These are phyloP conservation scores for Danio kyathit DNA, from an alignment of 2,797 vertebrate genomes.

Conservation along the genomic window DNA sequence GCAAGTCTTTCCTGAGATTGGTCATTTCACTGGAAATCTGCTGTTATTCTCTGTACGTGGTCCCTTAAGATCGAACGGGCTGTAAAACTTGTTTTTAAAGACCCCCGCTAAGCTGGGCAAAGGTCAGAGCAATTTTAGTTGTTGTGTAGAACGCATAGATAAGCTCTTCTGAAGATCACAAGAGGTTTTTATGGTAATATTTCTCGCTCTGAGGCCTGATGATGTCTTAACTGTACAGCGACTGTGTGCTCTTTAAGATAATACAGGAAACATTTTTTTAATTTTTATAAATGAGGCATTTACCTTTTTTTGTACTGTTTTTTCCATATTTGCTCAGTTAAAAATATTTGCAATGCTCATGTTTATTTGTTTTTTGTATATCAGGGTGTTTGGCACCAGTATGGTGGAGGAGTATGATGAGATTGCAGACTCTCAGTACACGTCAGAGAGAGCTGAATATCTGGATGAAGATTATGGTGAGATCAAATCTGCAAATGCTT, in stretches of 20 bases:
- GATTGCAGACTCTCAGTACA: slow-evolving; percentile 96
- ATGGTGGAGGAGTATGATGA: slow-evolving; percentile 99
- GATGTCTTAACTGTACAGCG: neutral
- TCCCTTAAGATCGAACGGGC: neutral
- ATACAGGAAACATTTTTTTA: neutral
- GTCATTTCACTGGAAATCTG: neutral
- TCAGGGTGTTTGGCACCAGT: slow-evolving; percentile 97
- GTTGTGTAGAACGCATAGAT: neutral
- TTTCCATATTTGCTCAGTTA: neutral
- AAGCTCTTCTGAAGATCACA: neutral
- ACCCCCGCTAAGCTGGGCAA: neutral
- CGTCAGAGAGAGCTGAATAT: slow-evolving; percentile 91
- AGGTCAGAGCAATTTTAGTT: neutral
- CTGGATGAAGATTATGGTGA: slow-evolving; percentile 96
- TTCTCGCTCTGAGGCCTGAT: neutral
- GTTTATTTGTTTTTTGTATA: slow-evolving; percentile 43
- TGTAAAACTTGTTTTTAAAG: slow-evolving; percentile 8
- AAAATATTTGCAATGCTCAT: neutral
- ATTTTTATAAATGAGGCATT: neutral
- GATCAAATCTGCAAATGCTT: slow-evolving; percentile 44
- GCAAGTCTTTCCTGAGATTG: neutral
- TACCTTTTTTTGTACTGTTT: too few relatives aligned
- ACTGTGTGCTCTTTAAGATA: neutral
- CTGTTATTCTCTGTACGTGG: neutral
- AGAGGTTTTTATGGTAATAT: neutral